Base-by-base conservation (phyloP, 2,888 invertebrate species). In the Crossocerus cetratus region DNA sequence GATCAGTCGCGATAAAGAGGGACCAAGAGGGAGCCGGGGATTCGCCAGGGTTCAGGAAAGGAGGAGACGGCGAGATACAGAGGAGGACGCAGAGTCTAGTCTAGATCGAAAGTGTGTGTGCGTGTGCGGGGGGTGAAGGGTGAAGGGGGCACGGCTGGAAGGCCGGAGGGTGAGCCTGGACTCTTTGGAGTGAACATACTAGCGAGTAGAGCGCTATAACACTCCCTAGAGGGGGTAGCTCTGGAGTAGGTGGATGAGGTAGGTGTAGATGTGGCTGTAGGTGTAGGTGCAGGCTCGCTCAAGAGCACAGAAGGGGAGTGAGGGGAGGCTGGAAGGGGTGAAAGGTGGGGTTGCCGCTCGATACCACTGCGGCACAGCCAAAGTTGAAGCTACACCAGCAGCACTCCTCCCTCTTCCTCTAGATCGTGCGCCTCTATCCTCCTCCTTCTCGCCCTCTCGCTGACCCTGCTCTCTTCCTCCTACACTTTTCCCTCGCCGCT, bases 341-440 rank as follows among this genome's bases (percentile, higher is more conserved):
- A 82, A 81, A 76, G 80, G 84, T 84, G 83, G 86, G 84, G 83
- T 85, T 77, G 81, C 86, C 89, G 90, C 89, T 90, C 90, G 89
- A 90, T 90, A 90, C 86, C 89, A 89, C 90, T 90, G 90, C 90
- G 89, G 89, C 89, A 90, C 78, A 71, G 82, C 87, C 86, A 86
- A 88, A 89, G 89, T 89, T 85, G 84, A 85, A 84, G 86, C 85
- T 87, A 85, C 74, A 78, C 69, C 78, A 66, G 69, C 64, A 69
- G 77, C 65, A 63, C 63, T 60, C 75, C 67, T 65, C 76, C 71
- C 72, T 74, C 65, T 63, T 58, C 65, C 71, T 68, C 64, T 22
- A 32, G 32, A 32, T 32, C 32, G 8, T 32, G 8, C 32, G n/a
- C n/a, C n/a, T n/a, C n/a, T n/a, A n/a, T n/a, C n/a, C 8, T 32